A percentile compares a stretch with the other conserved stretches of the same genome.
Conservation (phyloP, 2,113 vertebrate genomes). For the Phaetusa simplex region DNA sequence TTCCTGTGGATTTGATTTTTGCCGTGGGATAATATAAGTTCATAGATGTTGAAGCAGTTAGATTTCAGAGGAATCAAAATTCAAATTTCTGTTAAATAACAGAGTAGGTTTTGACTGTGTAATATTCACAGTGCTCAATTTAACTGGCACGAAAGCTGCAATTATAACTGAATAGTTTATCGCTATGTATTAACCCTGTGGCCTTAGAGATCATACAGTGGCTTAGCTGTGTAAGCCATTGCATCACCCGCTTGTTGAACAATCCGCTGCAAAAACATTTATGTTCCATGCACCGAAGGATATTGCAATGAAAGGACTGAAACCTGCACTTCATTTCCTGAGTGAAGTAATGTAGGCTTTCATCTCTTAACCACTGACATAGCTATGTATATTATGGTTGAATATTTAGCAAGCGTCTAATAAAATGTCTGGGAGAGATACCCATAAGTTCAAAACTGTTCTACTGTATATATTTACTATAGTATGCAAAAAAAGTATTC, state of each 20-base stretch:
- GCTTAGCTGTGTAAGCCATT: conserved; percentile 26
- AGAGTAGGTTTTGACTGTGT: conserved; percentile 31
- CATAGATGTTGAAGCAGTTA: background rate
- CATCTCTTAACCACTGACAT: conserved; percentile 56
- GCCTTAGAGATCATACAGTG: conserved; percentile 21
- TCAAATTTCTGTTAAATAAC: conserved; percentile 44
- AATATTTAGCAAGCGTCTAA: conserved; percentile 29
- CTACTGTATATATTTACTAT: background rate
- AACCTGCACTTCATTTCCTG: conserved; percentile 60
- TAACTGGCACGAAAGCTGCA: conserved; percentile 26
- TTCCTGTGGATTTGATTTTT: background rate
- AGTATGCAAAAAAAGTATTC: background rate
- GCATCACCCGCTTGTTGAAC: conserved; percentile 41
- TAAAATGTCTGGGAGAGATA: conserved; percentile 43
- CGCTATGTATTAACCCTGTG: conserved; percentile 56
- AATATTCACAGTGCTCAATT: conserved; percentile 25
- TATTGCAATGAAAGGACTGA: conserved; percentile 47
- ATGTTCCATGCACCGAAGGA: conserved; percentile 14
- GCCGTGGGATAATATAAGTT: background rate
- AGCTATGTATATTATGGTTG: conserved; percentile 17
- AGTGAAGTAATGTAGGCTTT: conserved; percentile 38
- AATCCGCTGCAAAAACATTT: conserved; percentile 43
- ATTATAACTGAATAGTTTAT: conserved; percentile 62
- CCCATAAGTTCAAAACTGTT: background rate
- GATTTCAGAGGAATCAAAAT: conserved; percentile 32